Percentiles rank a stretch among this genome's conserved stretches.
These are phyloP conservation scores for Anneissia japonica DNA, from an alignment of 35 echinoderm and acorn worm species.

Conservation along the genomic window DNA sequence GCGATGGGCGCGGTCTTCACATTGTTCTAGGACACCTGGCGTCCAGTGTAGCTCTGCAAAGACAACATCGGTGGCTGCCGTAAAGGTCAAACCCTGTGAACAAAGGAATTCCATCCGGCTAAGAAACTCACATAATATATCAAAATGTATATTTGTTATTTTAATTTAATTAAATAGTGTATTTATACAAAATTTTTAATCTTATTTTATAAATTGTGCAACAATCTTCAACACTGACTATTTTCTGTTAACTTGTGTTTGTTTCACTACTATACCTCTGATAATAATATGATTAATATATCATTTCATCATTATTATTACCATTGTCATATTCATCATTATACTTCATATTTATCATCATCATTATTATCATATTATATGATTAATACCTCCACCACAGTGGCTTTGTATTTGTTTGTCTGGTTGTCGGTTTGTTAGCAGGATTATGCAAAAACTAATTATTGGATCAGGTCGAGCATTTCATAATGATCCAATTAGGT, in stretches of 20 bases:
- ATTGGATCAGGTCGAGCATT: background rate
- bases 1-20: conserved; percentile 81
- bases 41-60: conserved; percentile 93
- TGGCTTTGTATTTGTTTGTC: too few species aligned
- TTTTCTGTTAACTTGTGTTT: too few species aligned
- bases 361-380: too few species aligned
- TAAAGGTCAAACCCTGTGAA: conserved; percentile 68
- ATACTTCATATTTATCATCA: too few species aligned
- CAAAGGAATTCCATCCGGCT: background rate
- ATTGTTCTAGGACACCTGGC: conserved; percentile 66
- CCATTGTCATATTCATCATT: too few species aligned
- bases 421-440: too few species aligned
- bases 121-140: background rate
- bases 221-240: background rate
- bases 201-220: background rate
- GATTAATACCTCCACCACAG: too few species aligned
- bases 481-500: background rate
- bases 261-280: too few species aligned
- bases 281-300: too few species aligned
- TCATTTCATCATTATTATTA: too few species aligned
- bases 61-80: conserved; percentile 70
- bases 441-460: too few species aligned
- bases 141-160: background rate
- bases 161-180: background rate
- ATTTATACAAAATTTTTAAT: background rate